Base-by-base conservation (phyloP, 2,888 invertebrate genomes). In the Atrina japonica region DNA sequence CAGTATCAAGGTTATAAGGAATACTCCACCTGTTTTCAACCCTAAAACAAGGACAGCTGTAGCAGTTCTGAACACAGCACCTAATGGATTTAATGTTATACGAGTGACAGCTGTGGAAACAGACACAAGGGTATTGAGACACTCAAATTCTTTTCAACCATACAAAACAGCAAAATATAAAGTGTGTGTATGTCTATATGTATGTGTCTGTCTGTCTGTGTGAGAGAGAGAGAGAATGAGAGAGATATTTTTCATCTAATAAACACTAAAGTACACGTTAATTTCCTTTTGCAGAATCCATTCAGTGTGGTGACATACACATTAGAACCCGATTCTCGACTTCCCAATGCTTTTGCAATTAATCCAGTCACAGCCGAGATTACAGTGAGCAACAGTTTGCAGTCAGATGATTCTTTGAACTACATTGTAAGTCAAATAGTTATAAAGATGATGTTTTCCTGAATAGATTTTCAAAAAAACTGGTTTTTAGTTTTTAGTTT, bases 291-390 rank as follows among this genome's bases (percentile, higher is more conserved):
- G 55, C 68, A 82, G 82, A 60, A 6, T 53, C 72, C 76, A 16
- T 84, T 82, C 72, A 76, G 76, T 47, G 30, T 11, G 2, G 30
- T 82, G 45, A 75, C 71, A 11, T 79, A 78, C 35, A 40, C 58
- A 7, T 43, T 82, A 11, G 69, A 69, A 18, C 81, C 80, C 14
- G 80, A 82, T 40, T 52, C 65, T 16, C 49, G 43, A 9, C n/a
- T 63, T 5, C 56, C 63, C 16, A 52, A 30, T 27, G 29, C 35
- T 35, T 72, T 72, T 35, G 14, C 23, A 18, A 40, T 66, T 11
- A 43, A 66, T 18, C 43, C 69, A 1, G 66, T 47, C 21, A 23
- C 47, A 3, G 59, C 73, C 5, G 63, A 60, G 27, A 61, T 78
- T n/a, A 66, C 49, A 9, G 27, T 66, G 3, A 7, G 21, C 2